Conservation (phyloP, 2,113 vertebrate species). For the Semnopithecus entellus region DNA sequence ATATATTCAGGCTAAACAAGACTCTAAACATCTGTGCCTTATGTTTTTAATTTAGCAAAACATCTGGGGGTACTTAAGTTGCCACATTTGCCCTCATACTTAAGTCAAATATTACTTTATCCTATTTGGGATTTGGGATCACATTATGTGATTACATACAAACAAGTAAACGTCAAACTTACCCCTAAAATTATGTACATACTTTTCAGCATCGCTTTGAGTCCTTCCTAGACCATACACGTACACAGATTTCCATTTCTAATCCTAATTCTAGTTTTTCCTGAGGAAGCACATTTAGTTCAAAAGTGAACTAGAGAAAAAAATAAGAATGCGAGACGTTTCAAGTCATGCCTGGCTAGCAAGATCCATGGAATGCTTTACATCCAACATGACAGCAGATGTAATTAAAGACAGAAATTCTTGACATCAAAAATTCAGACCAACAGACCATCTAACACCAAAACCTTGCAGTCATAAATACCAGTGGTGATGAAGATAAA, state of each 20-base stretch:
- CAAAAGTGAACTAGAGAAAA: background rate
- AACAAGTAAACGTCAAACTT: background rate
- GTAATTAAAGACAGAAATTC: no score
- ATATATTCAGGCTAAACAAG: background rate
- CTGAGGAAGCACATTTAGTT: background rate
- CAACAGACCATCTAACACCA: accelerated
- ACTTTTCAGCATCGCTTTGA: no score
- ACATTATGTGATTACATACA: background rate
- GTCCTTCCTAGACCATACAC: background rate
- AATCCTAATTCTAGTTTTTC: no score
- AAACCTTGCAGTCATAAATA: no score
- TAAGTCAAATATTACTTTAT: background rate
- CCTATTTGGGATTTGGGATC: background rate
- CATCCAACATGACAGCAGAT: background rate
- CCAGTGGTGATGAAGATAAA: background rate
- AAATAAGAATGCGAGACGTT: background rate
- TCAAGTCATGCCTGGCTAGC: background rate
- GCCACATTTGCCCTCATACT: background rate
- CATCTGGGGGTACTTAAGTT: background rate
- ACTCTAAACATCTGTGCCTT: background rate
- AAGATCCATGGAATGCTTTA: accelerated
- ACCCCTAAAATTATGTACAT: background rate
- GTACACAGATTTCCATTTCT: accelerated
- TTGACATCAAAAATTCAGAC: accelerated
- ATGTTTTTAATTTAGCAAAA: background rate